Evolutionary conservation across 23 tunicate genomes (phyloP).

Genomic region (Clavelina lepadiformis): DNA sequence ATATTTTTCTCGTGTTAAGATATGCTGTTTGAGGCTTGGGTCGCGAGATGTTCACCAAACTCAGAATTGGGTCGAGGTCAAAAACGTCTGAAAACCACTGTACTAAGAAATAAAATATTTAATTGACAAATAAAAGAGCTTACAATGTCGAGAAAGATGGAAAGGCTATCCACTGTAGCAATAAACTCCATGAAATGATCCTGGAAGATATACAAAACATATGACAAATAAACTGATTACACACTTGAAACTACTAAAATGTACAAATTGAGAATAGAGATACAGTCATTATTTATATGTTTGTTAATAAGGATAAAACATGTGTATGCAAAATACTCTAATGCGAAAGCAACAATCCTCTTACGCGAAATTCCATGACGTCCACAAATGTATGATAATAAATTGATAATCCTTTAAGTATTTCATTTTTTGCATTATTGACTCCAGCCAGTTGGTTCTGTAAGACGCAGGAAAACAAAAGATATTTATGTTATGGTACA

Average conservation of each 20-base stretch:
- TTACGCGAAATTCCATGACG: conserved; percentile 87
- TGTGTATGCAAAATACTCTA: neutral
- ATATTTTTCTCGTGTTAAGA: no score
- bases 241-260: neutral
- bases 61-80: no score
- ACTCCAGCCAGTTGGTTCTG: conserved; percentile 94
- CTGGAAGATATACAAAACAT: conserved; percentile 47
- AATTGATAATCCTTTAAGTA: conserved; percentile 83
- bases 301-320: neutral
- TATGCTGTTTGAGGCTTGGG: no score
- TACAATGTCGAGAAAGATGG: conserved; percentile 84
- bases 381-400: conserved; percentile 97
- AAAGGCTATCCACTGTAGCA: conserved; percentile 66
- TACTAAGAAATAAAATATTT: no score
- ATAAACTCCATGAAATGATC: conserved; percentile 81
- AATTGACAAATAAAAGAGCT: no score
- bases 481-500: no score
- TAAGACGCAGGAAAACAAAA: no score
- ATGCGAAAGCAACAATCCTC: neutral
- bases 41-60: no score
- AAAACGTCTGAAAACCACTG: no score
- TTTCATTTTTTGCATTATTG: conserved; percentile 89
- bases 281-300: neutral
- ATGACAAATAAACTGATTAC: no score
- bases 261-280: neutral